Conservation (phyloP, 1,140 invertebrate genomes). For the Argopecten irradians region DNA sequence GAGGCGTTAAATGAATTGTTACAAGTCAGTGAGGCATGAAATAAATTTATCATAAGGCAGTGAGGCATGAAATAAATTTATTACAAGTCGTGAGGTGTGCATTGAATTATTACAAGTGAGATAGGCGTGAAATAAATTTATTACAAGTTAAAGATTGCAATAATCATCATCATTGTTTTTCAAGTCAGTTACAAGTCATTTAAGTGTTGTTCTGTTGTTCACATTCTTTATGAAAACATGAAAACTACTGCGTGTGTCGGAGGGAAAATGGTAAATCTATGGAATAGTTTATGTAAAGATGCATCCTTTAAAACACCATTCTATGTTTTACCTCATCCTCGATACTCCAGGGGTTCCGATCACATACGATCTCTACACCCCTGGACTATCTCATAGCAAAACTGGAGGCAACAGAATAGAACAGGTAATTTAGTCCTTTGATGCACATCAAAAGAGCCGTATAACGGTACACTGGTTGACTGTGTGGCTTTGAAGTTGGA, state of each 20-base stretch:
- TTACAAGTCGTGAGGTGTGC: neutral
- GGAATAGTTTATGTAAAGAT: conserved; percentile 3
- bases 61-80: neutral
- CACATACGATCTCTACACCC: neutral
- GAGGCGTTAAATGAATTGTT: no score
- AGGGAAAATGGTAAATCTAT: neutral
- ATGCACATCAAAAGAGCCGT: neutral
- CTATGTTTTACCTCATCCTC: neutral
- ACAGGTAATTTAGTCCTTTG: no score
- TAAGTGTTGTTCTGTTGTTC: neutral
- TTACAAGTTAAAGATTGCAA: neutral
- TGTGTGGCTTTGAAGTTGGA: no score
- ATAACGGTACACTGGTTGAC: neutral
- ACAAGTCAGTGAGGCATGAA: neutral
- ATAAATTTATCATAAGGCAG: no score
- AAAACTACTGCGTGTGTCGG: neutral
- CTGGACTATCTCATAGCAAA: neutral
- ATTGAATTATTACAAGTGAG: neutral
- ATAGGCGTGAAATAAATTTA: neutral
- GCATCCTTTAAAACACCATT: neutral
- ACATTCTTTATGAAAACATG: neutral
- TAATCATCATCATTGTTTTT: neutral
- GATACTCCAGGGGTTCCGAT: neutral
- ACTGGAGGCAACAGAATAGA: no score
- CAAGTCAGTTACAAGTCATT: neutral